Evolutionary conservation across 2,797 vertebrate species (phyloP).

Genomic region (Luscinia megarhynchos): DNA sequence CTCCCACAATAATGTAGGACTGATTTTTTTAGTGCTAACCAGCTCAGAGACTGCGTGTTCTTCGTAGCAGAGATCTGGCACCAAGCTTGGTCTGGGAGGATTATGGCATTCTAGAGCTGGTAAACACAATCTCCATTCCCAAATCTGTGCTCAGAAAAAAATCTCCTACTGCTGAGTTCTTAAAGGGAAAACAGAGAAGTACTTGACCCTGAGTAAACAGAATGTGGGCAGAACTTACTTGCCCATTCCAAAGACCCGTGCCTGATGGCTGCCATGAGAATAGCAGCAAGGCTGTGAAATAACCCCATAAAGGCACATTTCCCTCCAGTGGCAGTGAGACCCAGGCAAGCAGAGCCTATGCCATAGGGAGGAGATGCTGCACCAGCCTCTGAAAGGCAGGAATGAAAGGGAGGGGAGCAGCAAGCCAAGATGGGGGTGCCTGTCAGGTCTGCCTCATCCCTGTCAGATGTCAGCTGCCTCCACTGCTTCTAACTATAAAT

Average conservation of each 20-base stretch:
- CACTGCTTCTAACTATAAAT: conserved; percentile 68
- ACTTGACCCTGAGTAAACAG: not conserved
- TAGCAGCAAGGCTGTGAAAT: not conserved
- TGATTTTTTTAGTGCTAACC: not conserved
- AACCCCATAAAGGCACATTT: not conserved
- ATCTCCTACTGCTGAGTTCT: not conserved
- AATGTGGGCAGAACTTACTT: not conserved
- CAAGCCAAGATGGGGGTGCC: conserved; percentile 51
- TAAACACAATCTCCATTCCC: not conserved
- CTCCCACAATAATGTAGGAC: not conserved
- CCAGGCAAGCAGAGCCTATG: not conserved
- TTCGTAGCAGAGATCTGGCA: not conserved
- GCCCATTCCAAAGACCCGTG: not conserved
- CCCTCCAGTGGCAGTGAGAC: not conserved
- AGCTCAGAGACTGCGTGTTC: not conserved
- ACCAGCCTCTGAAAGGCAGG: conserved; percentile 25
- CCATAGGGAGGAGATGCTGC: not conserved
- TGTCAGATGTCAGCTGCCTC: conserved; percentile 73
- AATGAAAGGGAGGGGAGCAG: conserved; percentile 16
- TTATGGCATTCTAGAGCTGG: not conserved
- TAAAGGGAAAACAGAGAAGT: not conserved
- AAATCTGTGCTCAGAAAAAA: not conserved
- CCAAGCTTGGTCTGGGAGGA: not conserved
- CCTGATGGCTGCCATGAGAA: not conserved
- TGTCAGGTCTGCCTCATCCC: conserved; percentile 64